phyloP scores from a whole-genome alignment of 2,888 invertebrate genomes.

The Bursaphelenchus okinawaensis region DNA sequence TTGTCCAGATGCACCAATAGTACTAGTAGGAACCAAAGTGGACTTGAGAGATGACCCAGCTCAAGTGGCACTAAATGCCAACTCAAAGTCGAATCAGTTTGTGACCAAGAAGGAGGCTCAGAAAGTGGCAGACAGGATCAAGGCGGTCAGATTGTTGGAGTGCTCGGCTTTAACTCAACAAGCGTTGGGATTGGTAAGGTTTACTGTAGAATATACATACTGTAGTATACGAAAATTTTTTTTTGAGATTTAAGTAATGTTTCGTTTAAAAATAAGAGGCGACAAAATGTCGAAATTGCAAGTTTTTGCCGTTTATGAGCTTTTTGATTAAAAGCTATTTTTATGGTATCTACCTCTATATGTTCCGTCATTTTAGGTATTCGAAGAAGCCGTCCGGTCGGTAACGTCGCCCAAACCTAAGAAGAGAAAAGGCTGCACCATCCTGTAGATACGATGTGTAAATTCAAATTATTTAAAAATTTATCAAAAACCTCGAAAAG shows the following conservation, averaged over 20 bases:
- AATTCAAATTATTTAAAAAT: background rate
- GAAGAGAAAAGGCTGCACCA: slow-evolving; percentile 59
- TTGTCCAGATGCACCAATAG: slow-evolving; percentile 97
- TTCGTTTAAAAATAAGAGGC: background rate
- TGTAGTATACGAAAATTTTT: background rate
- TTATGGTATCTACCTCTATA: too few species aligned
- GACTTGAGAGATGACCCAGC: slow-evolving; percentile 97
- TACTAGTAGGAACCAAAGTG: slow-evolving; percentile 96
- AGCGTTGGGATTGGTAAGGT: slow-evolving; percentile 65
- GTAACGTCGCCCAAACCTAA: slow-evolving; percentile 95
- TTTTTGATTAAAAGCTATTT: too few species aligned
- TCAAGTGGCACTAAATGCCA: slow-evolving; percentile 79
- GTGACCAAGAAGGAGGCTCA: slow-evolving; percentile 95
- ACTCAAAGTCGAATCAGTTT: slow-evolving; percentile 75
- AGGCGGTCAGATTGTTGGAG: slow-evolving; percentile 98
- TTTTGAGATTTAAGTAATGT: background rate
- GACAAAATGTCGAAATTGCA: background rate
- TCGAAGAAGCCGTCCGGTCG: slow-evolving; percentile 95
- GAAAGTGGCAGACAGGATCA: slow-evolving; percentile 92
- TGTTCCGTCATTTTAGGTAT: slow-evolving; percentile 68
- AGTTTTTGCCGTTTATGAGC: background rate
- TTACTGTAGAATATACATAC: background rate
- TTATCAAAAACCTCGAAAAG: background rate
- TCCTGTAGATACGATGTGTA: slow-evolving; percentile 34
- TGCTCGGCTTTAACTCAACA: slow-evolving; percentile 97